A percentile compares a stretch with the other conserved stretches of the same genome.
These are phyloP conservation scores for Coccyzus lansbergi DNA, from an alignment of 2,797 vertebrate species.

Conservation along the genomic window DNA sequence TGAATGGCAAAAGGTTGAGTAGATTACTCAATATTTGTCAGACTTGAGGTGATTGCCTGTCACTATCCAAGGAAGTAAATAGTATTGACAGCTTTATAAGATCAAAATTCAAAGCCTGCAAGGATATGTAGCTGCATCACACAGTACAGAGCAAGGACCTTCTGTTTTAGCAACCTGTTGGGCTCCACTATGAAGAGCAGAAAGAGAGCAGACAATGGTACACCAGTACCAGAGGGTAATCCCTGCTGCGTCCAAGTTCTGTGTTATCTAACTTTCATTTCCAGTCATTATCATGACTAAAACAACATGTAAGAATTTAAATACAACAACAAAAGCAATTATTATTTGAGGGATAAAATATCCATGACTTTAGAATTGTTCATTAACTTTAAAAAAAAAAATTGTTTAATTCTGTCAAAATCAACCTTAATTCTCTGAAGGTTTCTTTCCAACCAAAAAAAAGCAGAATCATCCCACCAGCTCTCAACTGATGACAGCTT, in stretches of 20 bases:
- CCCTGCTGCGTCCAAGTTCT: rapidly evolving
- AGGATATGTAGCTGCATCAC: not conserved
- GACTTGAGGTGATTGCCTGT: constrained; percentile 47
- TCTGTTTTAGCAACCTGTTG: not conserved
- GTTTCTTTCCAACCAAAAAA: not conserved
- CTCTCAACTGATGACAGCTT: not conserved
- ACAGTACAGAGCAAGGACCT: not conserved
- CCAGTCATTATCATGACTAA: not conserved
- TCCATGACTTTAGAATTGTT: not conserved
- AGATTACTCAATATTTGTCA: constrained; percentile 58
- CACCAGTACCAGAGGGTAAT: not conserved
- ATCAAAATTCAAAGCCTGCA: constrained; percentile 36
- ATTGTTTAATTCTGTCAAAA: not conserved
- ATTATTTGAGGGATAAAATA: not conserved
- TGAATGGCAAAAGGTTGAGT: constrained; percentile 46
- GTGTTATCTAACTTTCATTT: not conserved
- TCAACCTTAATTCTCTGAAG: not conserved
- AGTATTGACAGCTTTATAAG: constrained; percentile 46
- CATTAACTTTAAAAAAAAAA: not conserved
- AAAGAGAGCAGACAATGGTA: not conserved
- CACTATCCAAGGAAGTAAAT: constrained; percentile 17
- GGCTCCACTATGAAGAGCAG: not conserved
- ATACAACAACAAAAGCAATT: not conserved
- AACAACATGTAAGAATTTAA: not conserved
- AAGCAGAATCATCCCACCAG: not conserved